Evolutionary conservation across 1,140 invertebrate genomes (phyloP).

Genomic region (Drosophila trapezifrons): DNA sequence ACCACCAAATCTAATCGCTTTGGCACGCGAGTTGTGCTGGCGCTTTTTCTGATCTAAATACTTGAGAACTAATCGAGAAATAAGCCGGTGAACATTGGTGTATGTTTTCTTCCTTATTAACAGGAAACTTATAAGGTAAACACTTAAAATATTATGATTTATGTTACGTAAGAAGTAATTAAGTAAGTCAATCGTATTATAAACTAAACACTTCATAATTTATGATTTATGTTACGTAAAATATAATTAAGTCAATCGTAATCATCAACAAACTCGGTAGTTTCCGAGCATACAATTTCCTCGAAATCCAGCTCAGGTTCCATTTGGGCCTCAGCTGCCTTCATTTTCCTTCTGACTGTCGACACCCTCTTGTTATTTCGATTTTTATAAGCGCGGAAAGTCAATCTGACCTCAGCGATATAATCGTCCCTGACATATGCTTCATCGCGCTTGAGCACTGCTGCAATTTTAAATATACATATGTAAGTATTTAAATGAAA

Average conservation of each 20-base stretch:
- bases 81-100: too few species aligned
- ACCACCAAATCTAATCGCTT: conserved; percentile 20
- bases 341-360: conserved; percentile 22
- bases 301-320: conserved; percentile 30
- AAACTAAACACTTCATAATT: not conserved
- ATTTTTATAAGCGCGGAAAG: conserved; percentile 38
- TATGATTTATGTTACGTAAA: not conserved
- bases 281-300: conserved; percentile 18
- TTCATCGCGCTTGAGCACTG: conserved; percentile 6
- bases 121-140: too few species aligned
- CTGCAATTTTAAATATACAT: conserved; percentile 5
- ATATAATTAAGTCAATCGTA: not conserved
- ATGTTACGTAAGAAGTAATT: not conserved
- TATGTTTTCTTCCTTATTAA: too few species aligned
- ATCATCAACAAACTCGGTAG: not conserved
- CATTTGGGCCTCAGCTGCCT: conserved; percentile 3
- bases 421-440: conserved; percentile 32
- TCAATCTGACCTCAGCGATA: conserved; percentile 20
- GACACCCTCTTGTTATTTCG: conserved; percentile 30
- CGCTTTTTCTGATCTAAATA: conserved; percentile 1
- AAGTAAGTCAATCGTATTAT: not conserved
- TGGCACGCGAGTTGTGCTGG: conserved; percentile 9
- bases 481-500: too few species aligned
- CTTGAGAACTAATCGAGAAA: too few species aligned
- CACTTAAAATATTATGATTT: not conserved